Evolutionary conservation across 2,888 invertebrate genomes (phyloP), one percentile per base, ranked within the genome.

Genomic region (Pristionchus entomophagus): DNA sequence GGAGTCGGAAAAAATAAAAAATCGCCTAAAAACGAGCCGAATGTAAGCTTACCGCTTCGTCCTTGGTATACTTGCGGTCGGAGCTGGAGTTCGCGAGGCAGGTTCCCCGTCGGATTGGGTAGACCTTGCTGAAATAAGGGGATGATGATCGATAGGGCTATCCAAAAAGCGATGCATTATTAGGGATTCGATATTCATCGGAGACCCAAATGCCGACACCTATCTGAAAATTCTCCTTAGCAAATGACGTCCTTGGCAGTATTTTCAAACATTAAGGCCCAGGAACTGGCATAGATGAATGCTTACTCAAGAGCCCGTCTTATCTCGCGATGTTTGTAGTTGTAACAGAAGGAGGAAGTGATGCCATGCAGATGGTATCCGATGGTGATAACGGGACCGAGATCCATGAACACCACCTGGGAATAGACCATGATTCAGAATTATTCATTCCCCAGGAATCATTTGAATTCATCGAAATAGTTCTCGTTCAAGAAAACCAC

Each of bases 371-470:
- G 86, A 38, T 90, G 89, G 80, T 90, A 90, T 19, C 90, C 90
- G 49, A 90, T 89, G 0, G 90, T 90, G 32, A 90, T 77, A 14
- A 89, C 89, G 14, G 90, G 90, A 41, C 90, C 90, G 89, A 88
- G 89, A 73, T 87, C 86, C 90, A 90, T 90, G 77, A 90, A 90
- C 56, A 89, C 86, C 0, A 90, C 88, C 88, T 88, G 29, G 12
- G 32, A 29, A 19, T 14, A 5, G 5, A n/a, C 1, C 2, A 14
- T 51, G 12, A 6, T 51, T 22, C 22, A 51, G 2, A 19, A 6
- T 51, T 2, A 51, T 51, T 51, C 51, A 3, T 51, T 51, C 22
- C 51, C 22, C n/a, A n/a, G n/a, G n/a, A n/a, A n/a, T n/a, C n/a
- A n/a, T n/a, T n/a, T n/a, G n/a, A n/a, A n/a, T n/a, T n/a, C n/a